These are phyloP conservation scores for Trachythela sp. DNA, from an alignment of 64 coral and sea anemone genomes.

Conservation along the genomic window DNA sequence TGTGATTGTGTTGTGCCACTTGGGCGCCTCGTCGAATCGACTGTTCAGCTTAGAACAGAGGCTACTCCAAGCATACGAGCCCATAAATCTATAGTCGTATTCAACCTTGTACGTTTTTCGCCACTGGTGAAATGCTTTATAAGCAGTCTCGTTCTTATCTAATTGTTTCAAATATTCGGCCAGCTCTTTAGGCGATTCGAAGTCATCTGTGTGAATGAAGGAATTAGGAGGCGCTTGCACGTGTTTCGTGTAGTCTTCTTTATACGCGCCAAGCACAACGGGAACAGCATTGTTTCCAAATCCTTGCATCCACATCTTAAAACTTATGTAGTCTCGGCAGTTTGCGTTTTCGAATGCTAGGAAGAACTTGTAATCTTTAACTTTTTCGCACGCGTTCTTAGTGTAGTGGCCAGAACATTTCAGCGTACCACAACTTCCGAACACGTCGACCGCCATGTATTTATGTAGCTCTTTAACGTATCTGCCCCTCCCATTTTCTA, in stretches of 20 bases:
- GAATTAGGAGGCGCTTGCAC: not conserved
- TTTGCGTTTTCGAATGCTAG: slow-evolving; percentile 40
- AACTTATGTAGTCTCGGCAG: slow-evolving; percentile 36
- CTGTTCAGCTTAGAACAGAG: too few species aligned
- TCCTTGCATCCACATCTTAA: not conserved
- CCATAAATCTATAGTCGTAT: too few species aligned
- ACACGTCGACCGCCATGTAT: slow-evolving; percentile 42
- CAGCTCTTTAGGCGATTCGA: slow-evolving; percentile 19
- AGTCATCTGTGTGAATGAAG: slow-evolving; percentile 28
- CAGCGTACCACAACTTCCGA: not conserved
- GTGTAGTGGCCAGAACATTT: slow-evolving; percentile 12
- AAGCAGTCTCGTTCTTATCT: slow-evolving; percentile 5
- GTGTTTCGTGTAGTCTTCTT: too few species aligned
- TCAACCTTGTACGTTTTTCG: too few species aligned
- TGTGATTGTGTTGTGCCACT: too few species aligned
- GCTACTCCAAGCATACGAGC: too few species aligned
- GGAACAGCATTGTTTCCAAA: too few species aligned
- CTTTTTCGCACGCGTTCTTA: not conserved
- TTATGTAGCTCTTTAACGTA: not conserved
- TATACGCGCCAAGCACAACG: too few species aligned
- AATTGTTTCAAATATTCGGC: slow-evolving; percentile 31
- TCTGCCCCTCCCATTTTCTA: not conserved
- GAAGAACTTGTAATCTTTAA: slow-evolving; percentile 33
- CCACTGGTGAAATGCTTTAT: too few species aligned
- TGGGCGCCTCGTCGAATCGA: too few species aligned